Conservation (phyloP, 2,113 vertebrate species). For the Istiophorus platypterus region DNA sequence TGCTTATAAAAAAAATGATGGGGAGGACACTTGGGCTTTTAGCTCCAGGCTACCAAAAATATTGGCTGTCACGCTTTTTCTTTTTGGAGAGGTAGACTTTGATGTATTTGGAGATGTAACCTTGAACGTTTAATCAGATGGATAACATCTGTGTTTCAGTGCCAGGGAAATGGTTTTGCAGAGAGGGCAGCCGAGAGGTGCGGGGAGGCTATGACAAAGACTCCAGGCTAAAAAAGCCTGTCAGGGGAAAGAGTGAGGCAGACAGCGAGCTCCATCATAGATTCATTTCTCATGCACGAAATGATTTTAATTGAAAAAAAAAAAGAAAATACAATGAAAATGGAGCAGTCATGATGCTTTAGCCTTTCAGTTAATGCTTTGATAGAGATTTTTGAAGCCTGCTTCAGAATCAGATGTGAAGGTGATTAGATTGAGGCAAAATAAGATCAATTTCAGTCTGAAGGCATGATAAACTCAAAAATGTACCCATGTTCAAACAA, state of each 20-base stretch:
- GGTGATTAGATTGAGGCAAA: constrained; percentile 17
- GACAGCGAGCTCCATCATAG: constrained; percentile 49
- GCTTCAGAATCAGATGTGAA: constrained; percentile 17
- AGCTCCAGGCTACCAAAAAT: constrained; percentile 62
- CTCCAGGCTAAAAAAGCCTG: constrained; percentile 66
- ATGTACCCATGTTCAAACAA: constrained; percentile 26
- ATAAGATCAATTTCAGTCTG: neutral
- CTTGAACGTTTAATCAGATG: constrained; percentile 81
- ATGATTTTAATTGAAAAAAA: constrained; percentile 30
- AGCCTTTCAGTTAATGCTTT: neutral
- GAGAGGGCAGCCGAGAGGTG: constrained; percentile 62
- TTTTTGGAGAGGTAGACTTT: constrained; percentile 65
- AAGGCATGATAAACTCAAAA: constrained; percentile 22
- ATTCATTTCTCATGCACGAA: constrained; percentile 49
- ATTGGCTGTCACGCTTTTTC: constrained; percentile 64
- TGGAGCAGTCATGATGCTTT: neutral
- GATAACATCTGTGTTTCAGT: constrained; percentile 80
- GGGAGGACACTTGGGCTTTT: constrained; percentile 49
- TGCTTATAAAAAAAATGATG: constrained; percentile 25
- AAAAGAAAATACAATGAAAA: constrained; percentile 22
- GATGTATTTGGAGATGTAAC: constrained; percentile 80
- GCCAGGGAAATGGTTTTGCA: constrained; percentile 72
- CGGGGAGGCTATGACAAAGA: constrained; percentile 57
- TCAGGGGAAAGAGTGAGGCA: constrained; percentile 58
- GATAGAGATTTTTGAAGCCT: constrained; percentile 1